Conservation (phyloP, 2,797 vertebrate species). For the Onychomys arenicola region DNA sequence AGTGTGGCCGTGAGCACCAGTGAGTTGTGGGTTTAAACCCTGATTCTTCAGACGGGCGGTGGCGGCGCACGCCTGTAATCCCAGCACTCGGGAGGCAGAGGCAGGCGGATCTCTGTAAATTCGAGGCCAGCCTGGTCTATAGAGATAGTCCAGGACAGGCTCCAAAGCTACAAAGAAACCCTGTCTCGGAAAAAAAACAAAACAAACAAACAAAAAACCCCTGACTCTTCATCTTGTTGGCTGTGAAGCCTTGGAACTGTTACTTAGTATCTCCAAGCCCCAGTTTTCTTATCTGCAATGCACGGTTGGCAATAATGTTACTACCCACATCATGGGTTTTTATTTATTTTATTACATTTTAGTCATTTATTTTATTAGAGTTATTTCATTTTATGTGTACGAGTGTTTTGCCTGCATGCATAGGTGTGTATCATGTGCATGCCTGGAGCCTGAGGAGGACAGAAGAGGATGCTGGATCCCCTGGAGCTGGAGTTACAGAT, state of each 20-base stretch:
- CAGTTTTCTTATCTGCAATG: slow-evolving; percentile 20
- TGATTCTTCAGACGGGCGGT: too few relatives aligned
- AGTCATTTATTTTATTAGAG: neutral
- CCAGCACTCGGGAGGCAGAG: too few relatives aligned
- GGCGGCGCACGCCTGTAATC: too few relatives aligned
- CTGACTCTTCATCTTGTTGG: neutral
- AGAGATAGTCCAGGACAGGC: too few relatives aligned
- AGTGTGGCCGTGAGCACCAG: neutral
- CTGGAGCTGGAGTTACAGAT: neutral
- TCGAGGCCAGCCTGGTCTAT: too few relatives aligned
- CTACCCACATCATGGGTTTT: neutral
- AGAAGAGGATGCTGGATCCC: neutral
- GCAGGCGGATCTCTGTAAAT: too few relatives aligned
- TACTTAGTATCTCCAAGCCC: neutral
- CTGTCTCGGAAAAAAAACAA: too few relatives aligned
- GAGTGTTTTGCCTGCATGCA: neutral
- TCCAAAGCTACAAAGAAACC: too few relatives aligned
- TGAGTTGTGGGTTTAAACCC: neutral
- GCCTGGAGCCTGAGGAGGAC: neutral
- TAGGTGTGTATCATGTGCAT: neutral
- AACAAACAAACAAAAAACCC: too few relatives aligned
- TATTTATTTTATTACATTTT: neutral
- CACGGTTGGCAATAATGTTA: neutral
- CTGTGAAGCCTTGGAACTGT: neutral
- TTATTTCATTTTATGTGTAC: neutral